phyloP scores from a whole-genome alignment of 2,888 invertebrate species.

The Gastracanthus pulcherrimus region DNA sequence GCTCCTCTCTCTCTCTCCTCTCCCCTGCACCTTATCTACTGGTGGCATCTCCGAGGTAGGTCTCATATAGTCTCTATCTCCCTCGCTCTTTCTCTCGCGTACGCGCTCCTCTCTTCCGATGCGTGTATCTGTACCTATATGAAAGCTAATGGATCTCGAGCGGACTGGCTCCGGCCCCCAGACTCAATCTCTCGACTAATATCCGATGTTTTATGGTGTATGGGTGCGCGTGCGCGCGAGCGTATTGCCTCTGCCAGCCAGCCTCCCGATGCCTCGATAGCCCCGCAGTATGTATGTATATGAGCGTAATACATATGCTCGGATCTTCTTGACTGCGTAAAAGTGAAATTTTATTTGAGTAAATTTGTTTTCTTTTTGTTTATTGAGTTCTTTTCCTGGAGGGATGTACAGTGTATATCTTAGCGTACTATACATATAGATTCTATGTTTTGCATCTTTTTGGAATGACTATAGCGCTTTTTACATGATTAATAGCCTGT shows the following conservation, averaged over 20 bases:
- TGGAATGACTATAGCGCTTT: too few species aligned
- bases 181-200: constrained; percentile 73
- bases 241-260: constrained; percentile 4
- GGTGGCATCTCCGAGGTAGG: constrained; percentile 67
- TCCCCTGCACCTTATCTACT: constrained; percentile 65
- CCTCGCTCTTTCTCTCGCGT: background rate
- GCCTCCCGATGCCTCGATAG: background rate
- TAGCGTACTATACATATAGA: background rate
- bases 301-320: too few species aligned
- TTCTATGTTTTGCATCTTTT: too few species aligned
- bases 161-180: constrained; percentile 8
- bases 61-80: constrained; percentile 56
- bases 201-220: constrained; percentile 62
- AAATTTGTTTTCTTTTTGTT: background rate
- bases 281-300: too few species aligned
- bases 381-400: background rate
- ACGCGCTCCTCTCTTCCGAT: constrained; percentile 24
- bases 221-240: constrained; percentile 40
- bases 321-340: background rate
- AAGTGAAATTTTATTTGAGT: constrained; percentile 24
- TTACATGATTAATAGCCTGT: too few species aligned
- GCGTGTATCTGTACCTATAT: too few species aligned
- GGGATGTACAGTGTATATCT: too few species aligned
- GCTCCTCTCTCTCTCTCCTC: constrained; percentile 28
- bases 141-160: constrained; percentile 72